Evolutionary conservation across 1,140 invertebrate species (phyloP), one percentile per base, ranked within the genome.

Genomic region (Bombus polaris): DNA sequence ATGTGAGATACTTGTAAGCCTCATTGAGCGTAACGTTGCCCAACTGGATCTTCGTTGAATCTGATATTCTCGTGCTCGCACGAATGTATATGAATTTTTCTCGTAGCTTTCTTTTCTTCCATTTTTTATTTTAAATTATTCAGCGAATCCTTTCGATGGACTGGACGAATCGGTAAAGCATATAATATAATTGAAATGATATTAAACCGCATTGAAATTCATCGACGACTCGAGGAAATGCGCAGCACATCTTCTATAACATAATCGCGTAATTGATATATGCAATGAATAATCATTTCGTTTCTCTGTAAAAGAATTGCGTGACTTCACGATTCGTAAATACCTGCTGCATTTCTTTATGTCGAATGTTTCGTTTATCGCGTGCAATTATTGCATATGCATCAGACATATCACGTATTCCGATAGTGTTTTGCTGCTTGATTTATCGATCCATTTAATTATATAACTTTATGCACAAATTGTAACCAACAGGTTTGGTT

Each of bases 251-350:
- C 44, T 32, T 32, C 22, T 44, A 68, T 15, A 65, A n/a, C 4
- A 47, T 42, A 28, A 71, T 57, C 44, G 28, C 37, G 28, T 57
- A 76, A 68, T 77, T 68, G 18, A 83, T 57, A 18, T 44, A 77
- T 18, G 44, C 62, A 35, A n/a, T 25, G 44, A 83, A 28, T 83
- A 83, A 76, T 77, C 53, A 77, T 68, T 42, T 39, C 22, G 42
- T 68, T 66, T 68, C 53, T 4, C 25, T 32, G 5, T 22, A 25
- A 53, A 66, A 75, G 15, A 66, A 39, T 76, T 44, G 72, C 81
- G n/a, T 62, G 53, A 73, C 53, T 35, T 15, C 2, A 25, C 4
- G 73, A 83, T 25, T 39, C 28, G 28, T 76, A 53, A 68, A 57
- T 68, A 15, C 25, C 28, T 6, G 3, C 42, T 53, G 59, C 42